Percentiles rank a stretch among this genome's conserved stretches.
phyloP scores from a whole-genome alignment of 92 coral and sea anemone species.

The Montipora capitata region DNA sequence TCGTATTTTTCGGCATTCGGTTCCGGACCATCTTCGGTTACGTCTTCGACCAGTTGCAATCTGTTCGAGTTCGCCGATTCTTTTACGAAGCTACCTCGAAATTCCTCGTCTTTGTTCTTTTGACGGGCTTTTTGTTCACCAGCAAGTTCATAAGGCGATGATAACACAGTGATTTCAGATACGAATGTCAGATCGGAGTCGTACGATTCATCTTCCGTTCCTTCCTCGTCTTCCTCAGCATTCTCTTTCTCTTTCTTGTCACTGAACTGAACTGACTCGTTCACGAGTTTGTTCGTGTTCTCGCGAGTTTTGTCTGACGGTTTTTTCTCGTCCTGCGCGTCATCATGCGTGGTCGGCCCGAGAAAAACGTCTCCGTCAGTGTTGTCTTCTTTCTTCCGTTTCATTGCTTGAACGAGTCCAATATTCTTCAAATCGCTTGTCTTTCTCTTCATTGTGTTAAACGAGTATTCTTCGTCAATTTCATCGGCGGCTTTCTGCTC shows the following conservation, averaged over 20 bases:
- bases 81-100: not conserved
- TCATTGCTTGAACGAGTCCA: conserved; percentile 6
- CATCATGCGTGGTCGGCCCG: not conserved
- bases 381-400: conserved; percentile 21
- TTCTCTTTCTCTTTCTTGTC: not conserved
- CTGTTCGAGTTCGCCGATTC: not conserved
- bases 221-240: conserved; percentile 19
- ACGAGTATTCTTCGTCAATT: not conserved
- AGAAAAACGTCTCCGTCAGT: conserved; percentile 3
- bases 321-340: conserved; percentile 7
- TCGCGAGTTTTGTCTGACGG: conserved; percentile 10
- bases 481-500: not conserved
- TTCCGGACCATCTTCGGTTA: not conserved
- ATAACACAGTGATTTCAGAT: conserved; percentile 34
- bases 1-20: not conserved
- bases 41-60: not conserved
- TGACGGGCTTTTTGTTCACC: not conserved
- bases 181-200: conserved; percentile 43
- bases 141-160: not conserved
- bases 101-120: not conserved
- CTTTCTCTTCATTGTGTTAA: conserved; percentile 43
- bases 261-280: conserved; percentile 3
- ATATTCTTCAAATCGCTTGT: conserved; percentile 12
- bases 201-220: conserved; percentile 10
- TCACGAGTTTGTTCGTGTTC: not conserved